Evolutionary conservation across 2,797 vertebrate genomes (phyloP), one percentile per base, ranked within the genome.

Genomic region (Avahi laniger): DNA sequence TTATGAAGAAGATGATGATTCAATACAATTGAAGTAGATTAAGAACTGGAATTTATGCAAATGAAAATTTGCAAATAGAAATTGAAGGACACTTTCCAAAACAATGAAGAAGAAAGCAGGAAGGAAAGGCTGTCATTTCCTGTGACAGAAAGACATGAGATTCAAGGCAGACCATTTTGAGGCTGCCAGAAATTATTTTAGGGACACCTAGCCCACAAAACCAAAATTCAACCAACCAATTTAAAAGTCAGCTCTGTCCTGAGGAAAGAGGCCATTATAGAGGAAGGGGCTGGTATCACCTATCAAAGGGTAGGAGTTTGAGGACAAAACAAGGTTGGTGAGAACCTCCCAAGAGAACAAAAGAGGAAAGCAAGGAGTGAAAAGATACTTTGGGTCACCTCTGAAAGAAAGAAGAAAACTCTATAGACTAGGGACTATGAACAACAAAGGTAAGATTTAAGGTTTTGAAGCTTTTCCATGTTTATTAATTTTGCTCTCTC

Each of bases 1-100:
- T 84, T 95, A 59, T 91, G 33, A 89, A 95, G 72, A 50, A 70
- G 65, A 91, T 76, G 22, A 83, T 79, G 79, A n/a, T 69, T 80
- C 78, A 84, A n/a, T 69, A 38, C 59, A 91, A 80, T 67, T 63
- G 46, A 85, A 84, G 11, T 35, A 83, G 33, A 75, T 59, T 93
- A 91, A 81, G 87, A 84, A 75, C 22, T 43, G 12, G 67, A 93
- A 93, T 91, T 72, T 38, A 82, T 33, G 81, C 75, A 83, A 24
- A 89, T 61, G 52, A 94, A 89, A 22, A 63, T 7, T 50, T 78
- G 57, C 57, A 89, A 61, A 89, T 3, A 63, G 43, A 86, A 92
- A 54, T 0, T 50, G 63, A 83, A 94, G 35, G 65, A 87, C 48
- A 41, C 46, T 52, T 65, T 52, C 30, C 38, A 70, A 86, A 20